Percentiles rank a stretch among this genome's conserved stretches.
phyloP scores from a whole-genome alignment of 1,140 invertebrate genomes.

The Rhopalosiphum padi region DNA sequence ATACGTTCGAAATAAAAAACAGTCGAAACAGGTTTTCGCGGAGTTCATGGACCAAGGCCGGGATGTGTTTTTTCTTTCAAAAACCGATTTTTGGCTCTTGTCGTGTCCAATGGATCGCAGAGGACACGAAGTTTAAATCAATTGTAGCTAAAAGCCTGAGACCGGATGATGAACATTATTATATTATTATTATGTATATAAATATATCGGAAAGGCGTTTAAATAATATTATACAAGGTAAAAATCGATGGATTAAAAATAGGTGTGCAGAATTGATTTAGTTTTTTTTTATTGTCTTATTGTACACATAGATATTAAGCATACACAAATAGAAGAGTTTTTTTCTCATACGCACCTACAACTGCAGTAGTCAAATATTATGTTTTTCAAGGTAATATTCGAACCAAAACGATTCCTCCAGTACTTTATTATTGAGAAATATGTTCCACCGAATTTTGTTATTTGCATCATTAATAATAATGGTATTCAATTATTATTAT shows the following conservation, averaged over 20 bases:
- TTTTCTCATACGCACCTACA: background rate
- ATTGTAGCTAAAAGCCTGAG: background rate
- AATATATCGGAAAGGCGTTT: background rate
- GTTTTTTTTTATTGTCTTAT: background rate
- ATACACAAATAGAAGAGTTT: background rate
- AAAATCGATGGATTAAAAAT: background rate
- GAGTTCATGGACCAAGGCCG: conserved; percentile 7
- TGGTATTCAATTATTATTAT: conserved; percentile 22
- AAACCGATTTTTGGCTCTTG: background rate
- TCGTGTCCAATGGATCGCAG: background rate
- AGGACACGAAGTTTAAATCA: background rate
- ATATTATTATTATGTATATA: background rate
- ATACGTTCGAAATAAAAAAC: conserved; percentile 29
- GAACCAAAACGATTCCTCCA: background rate
- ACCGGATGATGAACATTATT: background rate
- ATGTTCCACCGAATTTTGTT: background rate
- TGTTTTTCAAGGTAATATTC: conserved; percentile 8
- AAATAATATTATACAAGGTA: background rate
- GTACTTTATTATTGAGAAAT: background rate
- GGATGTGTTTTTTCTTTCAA: conserved; percentile 11
- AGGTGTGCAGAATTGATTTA: background rate
- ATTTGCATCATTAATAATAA: conserved; percentile 16
- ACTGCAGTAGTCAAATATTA: background rate
- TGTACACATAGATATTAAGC: background rate
- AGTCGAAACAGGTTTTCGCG: conserved; percentile 43